Conservation (phyloP, 2,797 vertebrate species). For the Poecilia wingei region DNA sequence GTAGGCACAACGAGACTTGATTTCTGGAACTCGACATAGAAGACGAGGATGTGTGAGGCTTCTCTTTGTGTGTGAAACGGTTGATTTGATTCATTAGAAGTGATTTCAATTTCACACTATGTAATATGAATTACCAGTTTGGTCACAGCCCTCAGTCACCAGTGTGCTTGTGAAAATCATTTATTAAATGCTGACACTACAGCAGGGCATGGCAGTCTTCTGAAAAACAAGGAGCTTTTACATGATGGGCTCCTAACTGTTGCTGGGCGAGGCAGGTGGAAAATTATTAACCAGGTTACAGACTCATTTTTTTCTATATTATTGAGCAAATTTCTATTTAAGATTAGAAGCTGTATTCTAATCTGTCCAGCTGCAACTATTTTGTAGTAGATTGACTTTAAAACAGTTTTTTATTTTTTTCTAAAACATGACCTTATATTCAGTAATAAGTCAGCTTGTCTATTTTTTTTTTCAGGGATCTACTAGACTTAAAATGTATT, state of each 20-base stretch:
- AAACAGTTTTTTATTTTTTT: not conserved
- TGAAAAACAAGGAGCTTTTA: not conserved
- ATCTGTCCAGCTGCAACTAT: not conserved
- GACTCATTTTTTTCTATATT: not conserved
- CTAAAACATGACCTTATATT: not conserved
- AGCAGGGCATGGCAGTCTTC: not conserved
- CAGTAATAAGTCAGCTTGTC: not conserved
- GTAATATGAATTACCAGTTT: conserved; percentile 44
- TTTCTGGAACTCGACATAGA: conserved; percentile 47
- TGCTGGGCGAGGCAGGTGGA: not conserved
- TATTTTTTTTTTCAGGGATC: not conserved
- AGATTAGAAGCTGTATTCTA: not conserved
- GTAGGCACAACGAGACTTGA: conserved; percentile 9
- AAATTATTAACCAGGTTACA: not conserved
- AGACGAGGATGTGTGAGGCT: conserved; percentile 8
- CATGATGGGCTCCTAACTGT: not conserved
- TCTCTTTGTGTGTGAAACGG: conserved; percentile 27
- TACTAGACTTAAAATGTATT: not conserved
- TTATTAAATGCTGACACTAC: not conserved
- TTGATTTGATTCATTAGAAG: conserved; percentile 58
- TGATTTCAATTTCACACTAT: conserved; percentile 53
- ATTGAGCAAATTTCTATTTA: not conserved
- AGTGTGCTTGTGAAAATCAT: not conserved
- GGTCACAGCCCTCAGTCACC: conserved; percentile 41
- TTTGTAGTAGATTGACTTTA: not conserved